Conservation (phyloP, 2,797 vertebrate species). For the Carcharodon carcharias region DNA sequence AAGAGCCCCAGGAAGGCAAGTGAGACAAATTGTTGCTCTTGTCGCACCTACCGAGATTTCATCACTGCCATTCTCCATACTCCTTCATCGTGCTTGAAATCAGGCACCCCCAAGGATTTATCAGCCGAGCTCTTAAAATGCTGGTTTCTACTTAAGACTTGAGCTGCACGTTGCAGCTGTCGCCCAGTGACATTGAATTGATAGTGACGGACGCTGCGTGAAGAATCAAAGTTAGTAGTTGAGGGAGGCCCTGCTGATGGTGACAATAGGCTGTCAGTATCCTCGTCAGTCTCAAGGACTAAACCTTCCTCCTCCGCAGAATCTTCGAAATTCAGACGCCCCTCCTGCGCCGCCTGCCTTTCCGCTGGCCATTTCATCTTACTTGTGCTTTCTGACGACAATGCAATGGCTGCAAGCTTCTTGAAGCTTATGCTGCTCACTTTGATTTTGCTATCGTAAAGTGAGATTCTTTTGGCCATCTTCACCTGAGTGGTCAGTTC, state of each 20-base stretch:
- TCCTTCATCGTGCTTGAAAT: conserved; percentile 46
- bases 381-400: accelerated
- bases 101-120: not conserved
- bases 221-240: conserved; percentile 43
- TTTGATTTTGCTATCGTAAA: not conserved
- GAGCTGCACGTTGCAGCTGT: conserved; percentile 51
- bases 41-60: conserved; percentile 48
- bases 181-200: conserved; percentile 47
- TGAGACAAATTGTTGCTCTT: not conserved
- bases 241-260: not conserved
- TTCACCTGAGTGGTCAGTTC: not conserved
- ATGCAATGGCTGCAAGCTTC: accelerated
- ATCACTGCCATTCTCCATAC: conserved; percentile 49
- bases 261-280: not conserved
- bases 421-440: not conserved
- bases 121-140: not conserved
- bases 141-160: conserved; percentile 47
- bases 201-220: conserved; percentile 47
- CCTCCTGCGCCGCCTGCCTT: not conserved
- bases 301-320: not conserved
- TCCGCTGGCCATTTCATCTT: not conserved
- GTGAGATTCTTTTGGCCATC: not conserved
- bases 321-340: conserved; percentile 2
- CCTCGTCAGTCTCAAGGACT: not conserved
- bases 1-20: no score